Evolutionary conservation across 2,888 invertebrate genomes (phyloP).

Genomic region (Netelia melanura): DNA sequence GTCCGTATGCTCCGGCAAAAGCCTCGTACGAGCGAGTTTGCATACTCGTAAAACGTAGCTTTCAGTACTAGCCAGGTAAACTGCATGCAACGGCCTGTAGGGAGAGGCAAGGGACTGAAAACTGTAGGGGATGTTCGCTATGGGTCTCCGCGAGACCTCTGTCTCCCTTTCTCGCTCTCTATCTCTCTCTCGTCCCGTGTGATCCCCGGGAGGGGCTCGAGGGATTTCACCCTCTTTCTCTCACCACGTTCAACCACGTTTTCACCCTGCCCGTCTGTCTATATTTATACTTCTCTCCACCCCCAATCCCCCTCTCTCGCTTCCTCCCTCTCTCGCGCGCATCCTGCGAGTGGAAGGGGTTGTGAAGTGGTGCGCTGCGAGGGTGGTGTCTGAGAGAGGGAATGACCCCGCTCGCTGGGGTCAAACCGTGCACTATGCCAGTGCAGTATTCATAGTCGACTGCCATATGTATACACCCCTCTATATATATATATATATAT

Average conservation of each 20-base stretch:
- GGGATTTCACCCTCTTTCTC: constrained; percentile 44
- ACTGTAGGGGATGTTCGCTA: constrained; percentile 25
- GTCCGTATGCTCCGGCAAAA: constrained; percentile 22
- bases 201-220: constrained; percentile 35
- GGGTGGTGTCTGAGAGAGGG: constrained; percentile 78
- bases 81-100: constrained; percentile 60
- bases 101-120: constrained; percentile 46
- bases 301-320: neutral
- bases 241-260: constrained; percentile 43
- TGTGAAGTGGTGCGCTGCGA: constrained; percentile 70
- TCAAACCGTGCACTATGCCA: constrained; percentile 80
- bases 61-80: constrained; percentile 74
- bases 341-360: constrained; percentile 59
- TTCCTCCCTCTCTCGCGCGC: constrained; percentile 31
- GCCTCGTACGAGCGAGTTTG: constrained; percentile 70
- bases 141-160: constrained; percentile 52
- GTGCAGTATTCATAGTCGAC: constrained; percentile 59
- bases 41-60: constrained; percentile 74
- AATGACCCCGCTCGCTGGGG: constrained; percentile 81
- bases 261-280: constrained; percentile 4
- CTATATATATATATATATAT: neutral
- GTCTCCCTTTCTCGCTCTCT: constrained; percentile 49
- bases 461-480: constrained; percentile 39
- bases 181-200: constrained; percentile 9
- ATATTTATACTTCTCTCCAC: neutral